phyloP scores from a whole-genome alignment of 2,797 vertebrate genomes.

The Chloroceryle inda region DNA sequence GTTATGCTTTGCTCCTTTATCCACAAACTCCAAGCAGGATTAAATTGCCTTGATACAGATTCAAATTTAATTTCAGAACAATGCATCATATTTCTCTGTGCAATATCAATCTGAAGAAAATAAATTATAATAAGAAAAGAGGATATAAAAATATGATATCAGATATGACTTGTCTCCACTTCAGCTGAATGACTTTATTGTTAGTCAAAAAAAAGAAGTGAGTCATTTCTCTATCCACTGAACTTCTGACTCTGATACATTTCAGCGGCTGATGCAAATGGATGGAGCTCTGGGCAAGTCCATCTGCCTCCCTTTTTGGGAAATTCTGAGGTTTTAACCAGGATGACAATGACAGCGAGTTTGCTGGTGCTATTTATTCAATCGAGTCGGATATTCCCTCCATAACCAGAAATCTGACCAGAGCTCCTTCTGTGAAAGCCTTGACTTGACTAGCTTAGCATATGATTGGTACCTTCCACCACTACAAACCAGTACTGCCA shows the following conservation, averaged over 20 bases:
- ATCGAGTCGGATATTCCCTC: not conserved
- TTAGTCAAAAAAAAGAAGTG: conserved; percentile 41
- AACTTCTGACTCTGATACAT: conserved; percentile 57
- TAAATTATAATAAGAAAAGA: conserved; percentile 61
- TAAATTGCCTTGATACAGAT: conserved; percentile 69
- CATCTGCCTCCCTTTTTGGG: not conserved
- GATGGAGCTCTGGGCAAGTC: not conserved
- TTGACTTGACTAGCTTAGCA: not conserved
- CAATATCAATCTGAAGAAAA: conserved; percentile 52
- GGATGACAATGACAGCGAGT: not conserved
- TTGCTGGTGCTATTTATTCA: conserved; percentile 14
- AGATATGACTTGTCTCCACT: conserved; percentile 66
- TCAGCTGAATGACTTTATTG: conserved; percentile 64
- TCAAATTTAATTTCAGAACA: conserved; percentile 73
- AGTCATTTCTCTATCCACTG: conserved; percentile 39
- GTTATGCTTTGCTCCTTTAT: conserved; percentile 49
- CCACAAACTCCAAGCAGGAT: conserved; percentile 37
- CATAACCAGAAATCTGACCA: not conserved
- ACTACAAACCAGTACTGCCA: not conserved
- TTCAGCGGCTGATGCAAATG: not conserved
- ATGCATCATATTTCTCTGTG: conserved; percentile 60
- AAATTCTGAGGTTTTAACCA: not conserved
- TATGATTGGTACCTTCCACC: not conserved
- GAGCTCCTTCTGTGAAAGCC: not conserved
- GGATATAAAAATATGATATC: conserved; percentile 48